Percentiles rank a stretch among this genome's conserved stretches.
phyloP scores from a whole-genome alignment of 2,888 invertebrate species.

The Gymnocheta viridis region DNA sequence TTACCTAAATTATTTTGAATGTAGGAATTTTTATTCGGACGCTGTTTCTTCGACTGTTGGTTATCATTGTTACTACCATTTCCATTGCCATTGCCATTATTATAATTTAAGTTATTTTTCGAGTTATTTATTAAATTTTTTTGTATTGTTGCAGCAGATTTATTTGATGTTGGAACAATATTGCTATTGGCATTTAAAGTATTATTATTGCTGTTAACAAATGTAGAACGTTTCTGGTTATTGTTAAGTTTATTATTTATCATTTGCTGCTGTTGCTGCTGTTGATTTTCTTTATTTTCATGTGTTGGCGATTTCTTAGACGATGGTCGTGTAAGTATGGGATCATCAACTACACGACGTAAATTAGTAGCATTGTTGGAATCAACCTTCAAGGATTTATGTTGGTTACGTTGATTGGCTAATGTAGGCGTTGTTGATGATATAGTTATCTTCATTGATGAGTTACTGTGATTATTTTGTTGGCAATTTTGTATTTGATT shows the following conservation, averaged over 20 bases:
- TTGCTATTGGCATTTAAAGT: conserved; percentile 36
- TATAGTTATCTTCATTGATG: background rate
- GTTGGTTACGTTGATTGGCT: conserved; percentile 61
- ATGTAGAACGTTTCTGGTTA: conserved; percentile 60
- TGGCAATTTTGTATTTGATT: conserved; percentile 82
- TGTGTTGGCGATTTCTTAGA: conserved; percentile 81
- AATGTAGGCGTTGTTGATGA: conserved; percentile 26
- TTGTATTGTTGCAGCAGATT: conserved; percentile 59
- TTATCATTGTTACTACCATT: conserved; percentile 46
- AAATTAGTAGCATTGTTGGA: conserved; percentile 34
- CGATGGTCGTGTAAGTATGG: conserved; percentile 47
- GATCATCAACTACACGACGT: conserved; percentile 53
- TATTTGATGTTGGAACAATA: conserved; percentile 25
- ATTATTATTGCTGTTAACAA: conserved; percentile 68
- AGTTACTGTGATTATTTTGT: conserved; percentile 54
- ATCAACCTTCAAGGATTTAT: conserved; percentile 46
- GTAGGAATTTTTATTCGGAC: conserved; percentile 57
- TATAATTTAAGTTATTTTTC: conserved; percentile 33
- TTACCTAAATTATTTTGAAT: conserved; percentile 60
- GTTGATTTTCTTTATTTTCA: conserved; percentile 81
- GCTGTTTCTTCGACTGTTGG: conserved; percentile 46
- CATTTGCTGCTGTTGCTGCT: conserved; percentile 45
- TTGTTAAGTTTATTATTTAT: conserved; percentile 51
- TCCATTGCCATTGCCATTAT: conserved; percentile 13
- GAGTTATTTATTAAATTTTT: conserved; percentile 56